phyloP scores from a whole-genome alignment of 1,140 invertebrate genomes.

The Eriosoma lanigerum region DNA sequence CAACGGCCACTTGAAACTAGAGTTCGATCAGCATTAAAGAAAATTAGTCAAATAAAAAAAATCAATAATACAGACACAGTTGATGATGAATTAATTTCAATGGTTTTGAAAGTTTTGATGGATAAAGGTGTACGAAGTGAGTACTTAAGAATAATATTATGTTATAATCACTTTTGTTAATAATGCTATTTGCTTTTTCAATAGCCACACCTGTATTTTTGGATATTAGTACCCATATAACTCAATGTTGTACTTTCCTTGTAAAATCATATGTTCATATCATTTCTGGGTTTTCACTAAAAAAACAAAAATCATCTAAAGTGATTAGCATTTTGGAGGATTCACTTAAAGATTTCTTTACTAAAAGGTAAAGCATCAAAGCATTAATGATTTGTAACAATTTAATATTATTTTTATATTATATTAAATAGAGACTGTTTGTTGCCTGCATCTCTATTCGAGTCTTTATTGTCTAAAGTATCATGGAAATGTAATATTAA shows the following conservation, averaged over 20 bases:
- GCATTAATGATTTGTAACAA: neutral
- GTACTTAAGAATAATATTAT: neutral
- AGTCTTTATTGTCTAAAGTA: slow-evolving; percentile 63
- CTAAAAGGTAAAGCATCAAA: slow-evolving; percentile 26
- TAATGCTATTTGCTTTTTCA: slow-evolving; percentile 44
- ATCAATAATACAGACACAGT: slow-evolving; percentile 65
- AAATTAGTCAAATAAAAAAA: slow-evolving; percentile 65
- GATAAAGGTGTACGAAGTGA: slow-evolving; percentile 62
- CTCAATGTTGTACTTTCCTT: slow-evolving; percentile 68
- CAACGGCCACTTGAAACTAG: slow-evolving; percentile 68
- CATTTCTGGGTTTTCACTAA: slow-evolving; percentile 58
- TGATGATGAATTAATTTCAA: slow-evolving; percentile 63
- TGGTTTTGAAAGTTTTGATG: slow-evolving; percentile 64
- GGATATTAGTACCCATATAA: slow-evolving; percentile 68
- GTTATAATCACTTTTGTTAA: neutral
- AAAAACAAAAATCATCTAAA: slow-evolving; percentile 60
- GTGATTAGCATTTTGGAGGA: slow-evolving; percentile 61
- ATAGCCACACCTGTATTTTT: slow-evolving; percentile 67
- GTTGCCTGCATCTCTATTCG: slow-evolving; percentile 67
- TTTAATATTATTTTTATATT: neutral
- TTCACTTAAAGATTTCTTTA: slow-evolving; percentile 63
- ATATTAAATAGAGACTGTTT: slow-evolving; percentile 61
- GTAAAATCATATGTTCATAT: slow-evolving; percentile 62
- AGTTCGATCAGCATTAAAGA: slow-evolving; percentile 65
- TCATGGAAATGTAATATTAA: slow-evolving; percentile 66